These are phyloP conservation scores for Parnassius orleans DNA, from an alignment of 2,888 invertebrate genomes.

Conservation along the genomic window DNA sequence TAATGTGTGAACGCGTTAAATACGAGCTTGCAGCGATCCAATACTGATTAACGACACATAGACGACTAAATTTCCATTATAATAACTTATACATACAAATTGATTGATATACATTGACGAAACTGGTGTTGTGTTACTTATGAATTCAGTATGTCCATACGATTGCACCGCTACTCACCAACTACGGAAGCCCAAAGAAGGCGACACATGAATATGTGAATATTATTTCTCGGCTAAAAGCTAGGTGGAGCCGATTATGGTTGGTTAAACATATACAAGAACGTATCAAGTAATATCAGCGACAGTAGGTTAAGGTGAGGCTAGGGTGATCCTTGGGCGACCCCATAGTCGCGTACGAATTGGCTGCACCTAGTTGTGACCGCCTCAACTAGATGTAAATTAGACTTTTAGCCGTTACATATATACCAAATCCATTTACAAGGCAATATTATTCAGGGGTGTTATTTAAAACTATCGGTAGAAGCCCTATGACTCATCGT, in stretches of 20 bases:
- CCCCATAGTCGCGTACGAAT: no score
- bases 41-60: conserved; percentile 13
- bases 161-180: neutral
- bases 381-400: no score
- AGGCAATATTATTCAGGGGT: no score
- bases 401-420: neutral
- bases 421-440: neutral
- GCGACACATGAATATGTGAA: neutral
- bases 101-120: conserved; percentile 30
- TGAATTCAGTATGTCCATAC: conserved; percentile 1
- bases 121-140: conserved; percentile 1
- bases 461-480: no score
- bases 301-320: no score
- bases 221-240: no score
- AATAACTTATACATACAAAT: conserved; percentile 24
- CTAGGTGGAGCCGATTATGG: no score
- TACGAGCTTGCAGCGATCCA: conserved; percentile 44
- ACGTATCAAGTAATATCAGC: no score
- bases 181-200: neutral
- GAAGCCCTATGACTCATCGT: no score
- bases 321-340: no score
- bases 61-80: conserved; percentile 21
- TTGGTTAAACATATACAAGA: no score
- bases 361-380: no score
- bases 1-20: neutral